Conservation (phyloP, 2,888 invertebrate species). For the Tanytarsus gracilentus region DNA sequence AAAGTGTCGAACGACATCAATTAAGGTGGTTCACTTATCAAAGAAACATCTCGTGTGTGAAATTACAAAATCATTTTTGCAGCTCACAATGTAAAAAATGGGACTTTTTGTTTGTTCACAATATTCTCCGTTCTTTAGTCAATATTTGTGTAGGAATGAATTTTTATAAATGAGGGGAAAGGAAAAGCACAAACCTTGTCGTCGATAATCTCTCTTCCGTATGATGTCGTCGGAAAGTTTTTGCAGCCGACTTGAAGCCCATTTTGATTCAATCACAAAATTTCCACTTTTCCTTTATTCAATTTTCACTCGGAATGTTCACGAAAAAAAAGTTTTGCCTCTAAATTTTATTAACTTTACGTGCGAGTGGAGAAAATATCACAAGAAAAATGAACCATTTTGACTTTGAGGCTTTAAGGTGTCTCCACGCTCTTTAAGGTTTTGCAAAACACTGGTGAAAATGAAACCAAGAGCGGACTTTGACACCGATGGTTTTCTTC, state of each 20-base stretch:
- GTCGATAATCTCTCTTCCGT: not conserved
- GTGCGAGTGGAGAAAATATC: too few relatives aligned
- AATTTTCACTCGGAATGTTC: too few relatives aligned
- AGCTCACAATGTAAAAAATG: not conserved
- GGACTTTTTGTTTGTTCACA: not conserved
- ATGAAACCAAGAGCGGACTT: constrained; percentile 6
- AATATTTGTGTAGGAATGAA: not conserved
- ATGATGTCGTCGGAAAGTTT: constrained; percentile 4
- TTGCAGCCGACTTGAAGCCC: constrained; percentile 5
- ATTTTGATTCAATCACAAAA: not conserved
- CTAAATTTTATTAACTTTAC: too few relatives aligned
- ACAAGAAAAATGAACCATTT: constrained; percentile 10
- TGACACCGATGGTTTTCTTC: too few relatives aligned
- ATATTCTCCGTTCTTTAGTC: not conserved
- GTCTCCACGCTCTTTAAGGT: constrained; percentile 6
- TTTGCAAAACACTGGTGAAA: constrained; percentile 15
- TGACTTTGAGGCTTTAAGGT: not conserved
- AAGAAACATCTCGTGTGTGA: too few relatives aligned
- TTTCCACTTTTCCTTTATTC: not conserved
- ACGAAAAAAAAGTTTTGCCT: too few relatives aligned
- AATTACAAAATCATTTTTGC: not conserved
- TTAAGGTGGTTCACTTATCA: too few relatives aligned
- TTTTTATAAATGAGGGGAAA: not conserved
- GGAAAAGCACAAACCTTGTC: not conserved
- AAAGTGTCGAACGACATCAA: too few relatives aligned